Evolutionary conservation across 92 coral and sea anemone species (phyloP).

Genomic region (Actinernus sp.): DNA sequence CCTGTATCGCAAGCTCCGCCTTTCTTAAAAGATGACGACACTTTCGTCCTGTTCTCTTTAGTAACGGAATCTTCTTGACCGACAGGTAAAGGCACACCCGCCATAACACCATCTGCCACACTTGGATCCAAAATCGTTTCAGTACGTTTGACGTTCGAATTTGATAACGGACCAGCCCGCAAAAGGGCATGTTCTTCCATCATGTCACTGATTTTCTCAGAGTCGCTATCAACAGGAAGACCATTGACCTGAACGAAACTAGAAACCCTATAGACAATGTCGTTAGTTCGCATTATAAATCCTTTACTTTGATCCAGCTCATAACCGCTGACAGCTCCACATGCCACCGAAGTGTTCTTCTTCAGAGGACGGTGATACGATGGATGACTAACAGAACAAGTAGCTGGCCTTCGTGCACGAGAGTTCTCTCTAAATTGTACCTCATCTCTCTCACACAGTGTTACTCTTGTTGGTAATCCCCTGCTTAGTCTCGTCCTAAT

Average conservation of each 20-base stretch:
- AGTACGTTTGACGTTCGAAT: too few species aligned
- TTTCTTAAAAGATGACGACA: too few species aligned
- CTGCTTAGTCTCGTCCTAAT: too few species aligned
- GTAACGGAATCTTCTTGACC: background rate
- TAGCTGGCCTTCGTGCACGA: constrained; percentile 13
- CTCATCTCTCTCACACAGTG: background rate
- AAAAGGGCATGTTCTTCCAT: too few species aligned
- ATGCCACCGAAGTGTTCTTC: background rate
- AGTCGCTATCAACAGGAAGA: background rate
- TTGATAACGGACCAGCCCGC: too few species aligned
- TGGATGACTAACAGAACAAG: background rate
- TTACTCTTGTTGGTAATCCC: too few species aligned
- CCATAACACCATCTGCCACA: too few species aligned
- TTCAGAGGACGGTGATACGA: background rate
- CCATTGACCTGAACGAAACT: background rate
- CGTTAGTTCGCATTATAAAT: constrained; percentile 13
- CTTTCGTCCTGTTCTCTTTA: background rate
- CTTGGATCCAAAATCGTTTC: too few species aligned
- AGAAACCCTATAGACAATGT: constrained; percentile 14
- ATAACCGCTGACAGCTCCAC: background rate
- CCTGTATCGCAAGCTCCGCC: background rate
- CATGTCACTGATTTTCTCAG: too few species aligned
- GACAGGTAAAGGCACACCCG: background rate
- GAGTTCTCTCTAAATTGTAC: background rate
- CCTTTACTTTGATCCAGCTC: constrained; percentile 19